Conservation (phyloP, 2,888 invertebrate genomes). For the Lymantria dispar region DNA sequence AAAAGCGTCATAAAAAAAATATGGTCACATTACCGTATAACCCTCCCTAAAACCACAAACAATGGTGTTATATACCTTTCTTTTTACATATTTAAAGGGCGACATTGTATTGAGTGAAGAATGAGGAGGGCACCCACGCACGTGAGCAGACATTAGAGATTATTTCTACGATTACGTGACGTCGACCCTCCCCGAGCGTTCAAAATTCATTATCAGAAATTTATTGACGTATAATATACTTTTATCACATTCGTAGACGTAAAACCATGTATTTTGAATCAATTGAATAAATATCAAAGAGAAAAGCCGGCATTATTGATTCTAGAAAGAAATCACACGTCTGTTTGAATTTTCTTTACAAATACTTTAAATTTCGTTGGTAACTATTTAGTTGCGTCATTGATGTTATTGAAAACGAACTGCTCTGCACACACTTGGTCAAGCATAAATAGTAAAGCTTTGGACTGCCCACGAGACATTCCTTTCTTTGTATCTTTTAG, state of each 20-base stretch:
- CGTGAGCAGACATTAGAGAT: constrained; percentile 73
- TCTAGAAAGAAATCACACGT: constrained; percentile 4
- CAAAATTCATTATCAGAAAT: constrained; percentile 47
- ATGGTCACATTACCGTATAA: no score
- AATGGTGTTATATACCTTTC: constrained; percentile 34
- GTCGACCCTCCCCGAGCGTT: constrained; percentile 57
- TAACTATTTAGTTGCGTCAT: neutral
- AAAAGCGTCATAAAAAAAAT: no score
- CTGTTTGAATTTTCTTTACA: neutral
- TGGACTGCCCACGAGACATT: constrained; percentile 37
- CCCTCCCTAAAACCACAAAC: constrained; percentile 24
- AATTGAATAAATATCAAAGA: constrained; percentile 7
- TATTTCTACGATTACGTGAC: constrained; percentile 72
- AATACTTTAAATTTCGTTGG: neutral
- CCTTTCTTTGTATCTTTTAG: constrained; percentile 36
- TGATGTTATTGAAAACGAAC: constrained; percentile 9
- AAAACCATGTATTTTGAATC: constrained; percentile 16
- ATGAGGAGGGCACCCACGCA: constrained; percentile 51
- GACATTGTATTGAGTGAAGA: constrained; percentile 56
- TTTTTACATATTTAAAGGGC: constrained; percentile 45
- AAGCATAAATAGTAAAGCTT: constrained; percentile 23
- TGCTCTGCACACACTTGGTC: constrained; percentile 24
- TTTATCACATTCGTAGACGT: constrained; percentile 17
- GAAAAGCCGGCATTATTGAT: constrained; percentile 4
- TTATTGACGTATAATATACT: constrained; percentile 33